A percentile compares a stretch with the other conserved stretches of the same genome.
These are phyloP conservation scores for Ephialtes manifestator DNA, from an alignment of 2,888 invertebrate genomes.

Conservation along the genomic window DNA sequence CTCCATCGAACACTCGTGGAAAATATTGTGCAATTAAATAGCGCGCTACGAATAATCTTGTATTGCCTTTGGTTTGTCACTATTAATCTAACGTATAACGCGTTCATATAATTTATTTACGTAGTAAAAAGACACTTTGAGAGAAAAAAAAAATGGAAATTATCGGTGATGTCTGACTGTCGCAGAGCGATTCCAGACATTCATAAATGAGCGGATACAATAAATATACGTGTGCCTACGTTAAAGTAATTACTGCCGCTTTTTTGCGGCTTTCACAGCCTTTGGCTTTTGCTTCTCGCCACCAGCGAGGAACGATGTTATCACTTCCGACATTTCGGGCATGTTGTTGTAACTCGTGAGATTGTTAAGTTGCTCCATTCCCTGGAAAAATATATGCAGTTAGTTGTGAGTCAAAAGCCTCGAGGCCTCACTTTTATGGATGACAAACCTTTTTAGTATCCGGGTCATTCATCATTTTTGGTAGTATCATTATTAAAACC, in stretches of 20 bases:
- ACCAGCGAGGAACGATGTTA: conserved; percentile 95
- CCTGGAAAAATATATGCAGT: conserved; percentile 84
- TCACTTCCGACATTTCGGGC: conserved; percentile 98
- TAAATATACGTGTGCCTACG: conserved; percentile 56
- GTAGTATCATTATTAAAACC: conserved; percentile 95
- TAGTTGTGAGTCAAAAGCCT: conserved; percentile 11
- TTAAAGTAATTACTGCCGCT: conserved; percentile 81
- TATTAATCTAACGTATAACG: conserved; percentile 29
- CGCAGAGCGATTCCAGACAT: conserved; percentile 9
- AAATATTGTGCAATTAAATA: background rate
- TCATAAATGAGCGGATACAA: conserved; percentile 27
- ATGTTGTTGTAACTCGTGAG: conserved; percentile 93
- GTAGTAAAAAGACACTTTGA: conserved; percentile 39
- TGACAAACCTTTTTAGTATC: conserved; percentile 94
- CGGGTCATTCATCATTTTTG: conserved; percentile 99
- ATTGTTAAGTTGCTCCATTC: conserved; percentile 96
- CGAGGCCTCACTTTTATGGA: background rate
- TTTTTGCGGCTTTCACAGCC: conserved; percentile 85
- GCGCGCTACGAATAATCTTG: conserved; percentile 37
- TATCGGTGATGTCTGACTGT: conserved; percentile 17
- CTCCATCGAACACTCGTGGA: background rate
- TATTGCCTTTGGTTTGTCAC: conserved; percentile 37
- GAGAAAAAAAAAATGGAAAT: background rate
- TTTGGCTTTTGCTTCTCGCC: conserved; percentile 88
- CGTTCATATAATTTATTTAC: conserved; percentile 25